Evolutionary conservation across 1,140 invertebrate species (phyloP).

Genomic region (Brachionus rotundiformis): DNA sequence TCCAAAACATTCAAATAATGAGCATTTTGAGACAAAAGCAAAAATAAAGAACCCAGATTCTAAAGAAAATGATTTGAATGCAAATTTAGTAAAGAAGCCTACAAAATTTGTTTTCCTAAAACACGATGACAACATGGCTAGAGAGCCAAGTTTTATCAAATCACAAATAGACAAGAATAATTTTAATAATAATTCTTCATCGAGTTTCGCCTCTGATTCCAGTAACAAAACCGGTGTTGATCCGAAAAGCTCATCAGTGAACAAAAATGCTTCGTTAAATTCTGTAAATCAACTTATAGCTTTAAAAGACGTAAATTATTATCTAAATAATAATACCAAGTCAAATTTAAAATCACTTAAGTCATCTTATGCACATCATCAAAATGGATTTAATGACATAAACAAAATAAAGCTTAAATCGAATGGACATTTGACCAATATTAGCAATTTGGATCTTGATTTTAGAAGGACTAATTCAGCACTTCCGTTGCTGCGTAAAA

Average conservation of each 20-base stretch:
- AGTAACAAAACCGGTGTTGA: slow-evolving; percentile 22
- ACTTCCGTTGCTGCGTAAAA: neutral
- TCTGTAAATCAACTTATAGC: slow-evolving; percentile 41
- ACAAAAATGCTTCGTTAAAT: neutral
- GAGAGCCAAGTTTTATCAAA: slow-evolving; percentile 20
- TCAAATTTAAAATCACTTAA: slow-evolving; percentile 23
- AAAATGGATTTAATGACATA: neutral
- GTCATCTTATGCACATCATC: neutral
- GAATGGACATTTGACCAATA: neutral
- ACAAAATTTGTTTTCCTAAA: neutral
- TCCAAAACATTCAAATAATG: neutral
- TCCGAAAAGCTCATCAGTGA: neutral
- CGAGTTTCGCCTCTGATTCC: neutral
- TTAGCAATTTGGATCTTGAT: neutral
- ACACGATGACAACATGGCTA: neutral
- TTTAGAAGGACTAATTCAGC: slow-evolving; percentile 8
- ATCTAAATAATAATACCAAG: neutral
- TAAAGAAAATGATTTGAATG: neutral
- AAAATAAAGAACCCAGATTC: neutral
- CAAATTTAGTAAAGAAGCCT: neutral
- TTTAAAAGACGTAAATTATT: slow-evolving; percentile 37
- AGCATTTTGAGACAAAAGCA: neutral
- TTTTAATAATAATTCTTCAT: neutral
- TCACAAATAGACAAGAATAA: neutral
- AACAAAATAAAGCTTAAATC: neutral